Conservation (phyloP, 2,113 vertebrate genomes). For the Nymphicus hollandicus region DNA sequence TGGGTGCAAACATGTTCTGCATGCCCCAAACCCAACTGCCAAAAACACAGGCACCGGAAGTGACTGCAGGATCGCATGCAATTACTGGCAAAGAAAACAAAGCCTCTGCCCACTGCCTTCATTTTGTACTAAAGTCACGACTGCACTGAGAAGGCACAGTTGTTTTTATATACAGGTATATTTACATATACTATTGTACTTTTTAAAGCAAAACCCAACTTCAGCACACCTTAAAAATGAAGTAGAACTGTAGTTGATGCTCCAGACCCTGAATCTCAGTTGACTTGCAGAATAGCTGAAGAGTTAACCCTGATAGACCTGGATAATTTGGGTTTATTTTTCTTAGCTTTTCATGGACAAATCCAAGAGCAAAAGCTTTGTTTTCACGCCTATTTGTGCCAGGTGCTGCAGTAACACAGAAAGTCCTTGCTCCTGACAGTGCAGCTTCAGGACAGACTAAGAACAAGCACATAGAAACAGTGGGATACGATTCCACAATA, state of each 20-base stretch:
- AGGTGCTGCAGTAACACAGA: neutral
- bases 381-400: neutral
- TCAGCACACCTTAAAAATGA: neutral
- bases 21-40: rapidly evolving
- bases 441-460: neutral
- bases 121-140: neutral
- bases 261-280: neutral
- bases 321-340: rapidly evolving
- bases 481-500: neutral
- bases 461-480: neutral
- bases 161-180: neutral
- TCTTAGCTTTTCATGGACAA: neutral
- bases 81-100: neutral
- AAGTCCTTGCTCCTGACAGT: neutral
- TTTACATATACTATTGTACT: neutral
- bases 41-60: neutral
- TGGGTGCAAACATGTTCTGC: neutral
- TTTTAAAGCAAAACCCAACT: neutral
- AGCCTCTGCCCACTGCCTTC: neutral
- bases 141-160: neutral
- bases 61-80: neutral
- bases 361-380: neutral
- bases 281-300: neutral
- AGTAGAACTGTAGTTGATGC: rapidly evolving
- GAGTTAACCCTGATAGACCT: neutral